Evolutionary conservation across 2,797 vertebrate genomes (phyloP).

Genomic region (Heteromormyrus szaboi): DNA sequence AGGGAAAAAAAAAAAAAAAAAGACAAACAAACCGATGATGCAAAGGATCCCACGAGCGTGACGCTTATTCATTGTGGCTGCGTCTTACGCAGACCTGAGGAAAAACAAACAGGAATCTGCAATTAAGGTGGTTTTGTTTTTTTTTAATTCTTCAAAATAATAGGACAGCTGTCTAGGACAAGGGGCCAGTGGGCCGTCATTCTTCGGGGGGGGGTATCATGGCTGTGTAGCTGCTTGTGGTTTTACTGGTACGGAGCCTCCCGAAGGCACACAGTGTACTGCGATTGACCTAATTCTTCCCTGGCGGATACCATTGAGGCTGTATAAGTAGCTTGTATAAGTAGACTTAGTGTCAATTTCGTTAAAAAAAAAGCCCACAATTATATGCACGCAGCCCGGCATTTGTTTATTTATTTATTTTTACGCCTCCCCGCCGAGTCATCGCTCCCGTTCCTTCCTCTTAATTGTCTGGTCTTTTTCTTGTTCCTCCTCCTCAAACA

Average conservation of each 20-base stretch:
- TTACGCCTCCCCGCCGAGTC: background rate
- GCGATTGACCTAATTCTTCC: conserved; percentile 12
- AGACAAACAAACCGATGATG: background rate
- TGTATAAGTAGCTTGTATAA: background rate
- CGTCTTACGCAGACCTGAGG: background rate
- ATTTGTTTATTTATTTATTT: background rate
- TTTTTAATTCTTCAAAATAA: background rate
- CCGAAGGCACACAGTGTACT: background rate
- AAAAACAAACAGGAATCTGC: background rate
- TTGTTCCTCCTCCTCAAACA: background rate
- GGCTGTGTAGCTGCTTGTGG: background rate
- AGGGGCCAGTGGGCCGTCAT: background rate
- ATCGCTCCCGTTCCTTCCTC: background rate
- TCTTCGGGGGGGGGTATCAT: background rate
- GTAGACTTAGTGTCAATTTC: background rate
- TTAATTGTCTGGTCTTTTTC: background rate
- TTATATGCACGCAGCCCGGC: background rate
- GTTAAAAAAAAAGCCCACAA: conserved; percentile 4
- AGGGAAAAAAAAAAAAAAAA: background rate
- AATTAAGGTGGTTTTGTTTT: background rate
- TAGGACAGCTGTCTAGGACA: background rate
- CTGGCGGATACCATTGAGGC: background rate
- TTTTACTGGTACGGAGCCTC: background rate
- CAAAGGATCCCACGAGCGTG: background rate
- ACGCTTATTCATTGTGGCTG: background rate